Base-by-base conservation (phyloP, 1,140 invertebrate species). In the Tribolium madens region DNA sequence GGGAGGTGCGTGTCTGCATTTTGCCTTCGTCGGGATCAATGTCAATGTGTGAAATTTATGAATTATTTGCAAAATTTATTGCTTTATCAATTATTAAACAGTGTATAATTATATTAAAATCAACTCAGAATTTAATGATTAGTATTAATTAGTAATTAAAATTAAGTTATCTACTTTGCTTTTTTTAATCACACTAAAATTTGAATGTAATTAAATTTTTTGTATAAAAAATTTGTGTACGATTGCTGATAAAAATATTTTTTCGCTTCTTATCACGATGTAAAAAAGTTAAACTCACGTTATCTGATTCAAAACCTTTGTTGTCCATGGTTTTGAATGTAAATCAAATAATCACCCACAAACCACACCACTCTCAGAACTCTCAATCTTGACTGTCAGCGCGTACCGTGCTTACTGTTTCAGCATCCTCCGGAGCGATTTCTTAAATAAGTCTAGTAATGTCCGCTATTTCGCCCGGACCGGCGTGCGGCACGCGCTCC, bases 321-420 rank as follows among this genome's bases (percentile, higher is more conserved):
- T 81, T 79, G 73, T 84, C 83, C 83, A 84, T 83, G 50, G 3
- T 73, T 76, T 57, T 57, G 21, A 57, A 57, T 10, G 3, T 75
- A 33, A 75, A 57, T 75, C 80, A 80, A 78, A 83, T 82, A 26
- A 82, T 79, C 81, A 84, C 79, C 80, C 81, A 79, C 77, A 50
- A 77, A 77, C 74, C 83, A 83, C 83, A 84, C 83, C 81, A 84
- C 83, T 84, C 82, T 83, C 71, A 53, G 33, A 73, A 73, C 71
- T 73, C 70, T 71, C 48, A 47, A 47, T 42, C 70, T 75, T 60
- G 14, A 21, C 47, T 76, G 46, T 17, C 46, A 13, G 64, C 75
- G 64, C 47, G 13, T 15, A 64, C 68, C 48, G 50, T 26, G 48
- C 64, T 72, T 36, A 57, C 75, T 76, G 57, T 50, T 52, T 69